These are phyloP conservation scores for Ramazzottius varieornatus DNA, from an alignment of 2,888 invertebrate genomes.

Conservation along the genomic window DNA sequence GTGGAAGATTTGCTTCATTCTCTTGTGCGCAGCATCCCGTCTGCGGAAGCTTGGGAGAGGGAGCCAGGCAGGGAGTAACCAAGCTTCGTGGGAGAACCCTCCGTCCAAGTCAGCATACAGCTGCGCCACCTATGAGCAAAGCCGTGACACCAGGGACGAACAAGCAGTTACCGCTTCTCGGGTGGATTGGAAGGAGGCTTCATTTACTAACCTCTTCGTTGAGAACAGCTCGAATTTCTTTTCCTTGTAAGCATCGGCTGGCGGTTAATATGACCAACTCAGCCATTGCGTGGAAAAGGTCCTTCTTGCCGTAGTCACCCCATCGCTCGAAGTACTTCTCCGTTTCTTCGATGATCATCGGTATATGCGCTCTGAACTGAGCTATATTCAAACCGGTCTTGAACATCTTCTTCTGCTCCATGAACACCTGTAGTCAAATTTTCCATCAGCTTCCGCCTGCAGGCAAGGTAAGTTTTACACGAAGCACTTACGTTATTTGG, in stretches of 20 bases:
- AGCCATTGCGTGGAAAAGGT: conserved; percentile 14
- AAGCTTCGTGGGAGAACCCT: conserved; percentile 16
- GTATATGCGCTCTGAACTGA: conserved; percentile 15
- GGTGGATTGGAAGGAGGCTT: no score
- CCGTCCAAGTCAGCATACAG: conserved; percentile 17
- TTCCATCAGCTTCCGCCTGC: no score
- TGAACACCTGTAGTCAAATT: conserved; percentile 13
- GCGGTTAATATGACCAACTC: conserved; percentile 19
- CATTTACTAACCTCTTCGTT: conserved; percentile 11
- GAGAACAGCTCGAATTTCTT: conserved; percentile 14
- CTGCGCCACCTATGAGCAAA: conserved; percentile 12
- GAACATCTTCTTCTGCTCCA: conserved; percentile 19
- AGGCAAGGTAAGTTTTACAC: no score
- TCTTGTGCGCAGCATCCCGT: conserved; percentile 15
- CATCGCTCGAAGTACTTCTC: conserved; percentile 15
- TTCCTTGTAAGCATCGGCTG: conserved; percentile 17
- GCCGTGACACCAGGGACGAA: conserved; percentile 5
- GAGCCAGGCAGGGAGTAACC: conserved; percentile 19
- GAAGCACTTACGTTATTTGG: conserved; percentile 15
- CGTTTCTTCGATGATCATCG: conserved; percentile 16
- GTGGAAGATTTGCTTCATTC: conserved; percentile 16
- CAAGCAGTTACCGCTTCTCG: no score
- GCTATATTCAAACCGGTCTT: conserved; percentile 18
- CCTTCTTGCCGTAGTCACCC: conserved; percentile 12
- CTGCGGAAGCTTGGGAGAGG: conserved; percentile 17